A percentile compares a stretch with the other conserved stretches of the same genome.
Conservation (phyloP, 2,797 vertebrate genomes). For the Linurgus olivaceus region DNA sequence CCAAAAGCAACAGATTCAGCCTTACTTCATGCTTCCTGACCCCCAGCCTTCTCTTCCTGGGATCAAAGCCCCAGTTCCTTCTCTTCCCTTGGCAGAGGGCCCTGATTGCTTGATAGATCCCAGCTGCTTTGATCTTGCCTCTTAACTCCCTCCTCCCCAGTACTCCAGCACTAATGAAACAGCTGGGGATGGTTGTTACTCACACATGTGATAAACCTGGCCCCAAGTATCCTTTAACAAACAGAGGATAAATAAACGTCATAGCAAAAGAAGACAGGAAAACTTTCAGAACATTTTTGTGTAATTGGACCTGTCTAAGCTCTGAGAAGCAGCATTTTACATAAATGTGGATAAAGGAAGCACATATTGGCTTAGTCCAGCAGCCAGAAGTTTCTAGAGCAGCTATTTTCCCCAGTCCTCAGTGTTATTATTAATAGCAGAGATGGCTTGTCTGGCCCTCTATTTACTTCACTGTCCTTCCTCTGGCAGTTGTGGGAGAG, state of each 20-base stretch:
- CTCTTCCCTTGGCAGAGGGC: conserved; percentile 26
- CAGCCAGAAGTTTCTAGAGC: conserved; percentile 3
- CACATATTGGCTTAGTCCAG: neutral
- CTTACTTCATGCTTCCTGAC: conserved; percentile 51
- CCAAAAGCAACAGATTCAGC: conserved; percentile 28
- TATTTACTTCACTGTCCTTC: neutral
- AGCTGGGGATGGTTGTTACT: neutral
- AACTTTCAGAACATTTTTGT: neutral
- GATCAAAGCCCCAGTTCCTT: conserved; percentile 46
- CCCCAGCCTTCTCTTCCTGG: conserved; percentile 24
- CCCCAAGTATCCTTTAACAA: neutral
- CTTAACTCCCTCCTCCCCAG: conserved; percentile 34
- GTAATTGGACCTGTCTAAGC: neutral
- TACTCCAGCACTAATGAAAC: neutral
- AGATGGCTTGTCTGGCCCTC: neutral
- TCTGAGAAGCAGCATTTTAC: neutral
- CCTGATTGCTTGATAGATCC: conserved; percentile 34
- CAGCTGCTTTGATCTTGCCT: conserved; percentile 41
- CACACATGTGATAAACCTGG: neutral
- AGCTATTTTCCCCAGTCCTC: neutral
- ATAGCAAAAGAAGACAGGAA: neutral
- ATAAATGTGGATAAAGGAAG: neutral
- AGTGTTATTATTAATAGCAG: neutral
- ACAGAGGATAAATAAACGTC: neutral
- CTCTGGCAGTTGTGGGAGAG: neutral